phyloP scores from a whole-genome alignment of 1,140 invertebrate species.

The Cheumatopsyche charites region DNA sequence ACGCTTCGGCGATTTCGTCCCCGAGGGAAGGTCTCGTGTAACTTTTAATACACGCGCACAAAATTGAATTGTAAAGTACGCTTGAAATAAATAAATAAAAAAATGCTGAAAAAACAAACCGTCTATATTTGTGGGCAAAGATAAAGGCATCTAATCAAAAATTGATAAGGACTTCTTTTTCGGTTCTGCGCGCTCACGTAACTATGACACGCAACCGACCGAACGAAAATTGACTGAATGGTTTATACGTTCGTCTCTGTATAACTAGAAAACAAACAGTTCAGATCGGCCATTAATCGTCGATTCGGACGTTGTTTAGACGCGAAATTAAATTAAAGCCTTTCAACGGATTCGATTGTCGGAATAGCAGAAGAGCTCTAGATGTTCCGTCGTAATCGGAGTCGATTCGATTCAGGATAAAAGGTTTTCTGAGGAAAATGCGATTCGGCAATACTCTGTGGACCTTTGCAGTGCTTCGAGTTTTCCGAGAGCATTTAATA shows the following conservation, averaged over 20 bases:
- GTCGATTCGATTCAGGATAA: constrained; percentile 8
- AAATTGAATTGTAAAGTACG: neutral
- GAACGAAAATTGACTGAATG: constrained; percentile 3
- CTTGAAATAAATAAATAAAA: neutral
- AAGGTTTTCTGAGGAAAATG: constrained; percentile 3
- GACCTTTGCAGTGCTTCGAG: neutral
- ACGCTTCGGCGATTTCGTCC: neutral
- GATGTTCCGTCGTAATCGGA: neutral
- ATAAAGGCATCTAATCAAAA: neutral
- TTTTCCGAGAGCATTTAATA: no score
- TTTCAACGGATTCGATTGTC: neutral
- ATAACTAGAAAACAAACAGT: neutral
- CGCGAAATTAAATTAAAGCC: no score
- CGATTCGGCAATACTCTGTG: constrained; percentile 8
- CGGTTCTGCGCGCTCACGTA: neutral
- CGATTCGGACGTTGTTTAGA: no score
- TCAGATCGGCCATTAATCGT: neutral
- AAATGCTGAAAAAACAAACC: no score
- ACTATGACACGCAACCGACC: neutral
- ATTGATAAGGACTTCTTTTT: neutral
- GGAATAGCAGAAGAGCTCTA: neutral
- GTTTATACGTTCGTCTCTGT: neutral
- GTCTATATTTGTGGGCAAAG: no score
- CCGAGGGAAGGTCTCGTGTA: neutral
- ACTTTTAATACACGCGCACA: neutral